Percentiles rank a stretch among this genome's conserved stretches.
Conservation (phyloP, 2,888 invertebrate genomes). For the Chironomus riparius region DNA sequence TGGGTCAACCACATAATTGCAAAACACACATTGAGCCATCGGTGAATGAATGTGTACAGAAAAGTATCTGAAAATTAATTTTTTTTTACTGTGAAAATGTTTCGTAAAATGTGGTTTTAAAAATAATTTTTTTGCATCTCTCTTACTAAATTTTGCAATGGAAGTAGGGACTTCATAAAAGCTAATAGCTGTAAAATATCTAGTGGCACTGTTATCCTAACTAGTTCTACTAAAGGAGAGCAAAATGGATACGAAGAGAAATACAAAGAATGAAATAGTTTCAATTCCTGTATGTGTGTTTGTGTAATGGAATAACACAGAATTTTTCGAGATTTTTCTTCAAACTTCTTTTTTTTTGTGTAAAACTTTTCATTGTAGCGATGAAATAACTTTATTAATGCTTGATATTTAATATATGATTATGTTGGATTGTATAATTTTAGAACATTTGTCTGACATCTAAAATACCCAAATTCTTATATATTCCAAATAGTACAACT, state of each 20-base stretch:
- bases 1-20: slow-evolving; percentile 3
- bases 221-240: not conserved
- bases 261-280: too few species aligned
- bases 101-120: not conserved
- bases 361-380: too few species aligned
- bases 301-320: too few species aligned
- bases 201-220: not conserved
- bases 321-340: too few species aligned
- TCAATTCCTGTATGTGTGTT: too few species aligned
- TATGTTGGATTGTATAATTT: too few species aligned
- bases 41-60: not conserved
- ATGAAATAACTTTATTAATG: too few species aligned
- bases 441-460: too few species aligned
- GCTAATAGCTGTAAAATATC: not conserved
- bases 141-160: not conserved
- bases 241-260: not conserved
- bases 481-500: too few species aligned
- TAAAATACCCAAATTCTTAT: too few species aligned
- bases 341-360: too few species aligned
- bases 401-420: too few species aligned
- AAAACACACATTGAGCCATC: not conserved
- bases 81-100: not conserved
- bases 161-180: not conserved
- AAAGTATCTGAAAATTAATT: not conserved
- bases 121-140: not conserved